Evolutionary conservation across 1,140 invertebrate genomes (phyloP), one percentile per base, ranked within the genome.

Genomic region (Frieseomelitta varia): DNA sequence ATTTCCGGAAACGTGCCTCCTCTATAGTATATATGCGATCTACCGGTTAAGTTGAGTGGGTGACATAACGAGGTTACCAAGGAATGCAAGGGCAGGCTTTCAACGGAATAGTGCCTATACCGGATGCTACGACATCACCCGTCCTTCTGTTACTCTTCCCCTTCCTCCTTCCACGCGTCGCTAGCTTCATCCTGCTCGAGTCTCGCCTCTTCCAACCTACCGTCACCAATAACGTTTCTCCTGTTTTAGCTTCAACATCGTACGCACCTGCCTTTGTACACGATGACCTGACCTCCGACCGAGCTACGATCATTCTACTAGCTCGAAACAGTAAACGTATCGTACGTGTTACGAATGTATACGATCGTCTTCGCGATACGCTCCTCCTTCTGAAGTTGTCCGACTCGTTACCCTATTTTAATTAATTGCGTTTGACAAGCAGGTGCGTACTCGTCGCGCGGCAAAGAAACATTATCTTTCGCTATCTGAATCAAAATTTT

Each of bases 41-140:
- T 84, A 74, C 81, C 83, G 89, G 87, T 90, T 91, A 89, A 91
- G 84, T 92, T 90, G 89, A 92, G 89, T 90, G 89, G 89, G 83
- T 90, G 86, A 85, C 81, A 78, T 92, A 92, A 92, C 87, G 69
- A 91, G 87, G 80, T 92, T 92, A 91, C 69, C 47, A 80, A 88
- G 90, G 86, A 90, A 90, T 89, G 88, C 82, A 82, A 86, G 85
- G 83, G 86, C 85, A 85, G 74, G 90, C 88, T 91, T 91, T 91
- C 91, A 90, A 73, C 51, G 74, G 78, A 84, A 74, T 78, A 75
- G 55, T 30, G 81, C 69, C 78, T 86, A 78, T 81, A 81, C 68
- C 65, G 63, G 67, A 67, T 79, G 68, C 85, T 75, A 77, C 79
- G 39, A 47, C 84, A 80, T 51, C 78, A n/a, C 68, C 69, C 76